Base-by-base conservation (phyloP, 92 coral and sea anemone species). In the Parazoanthus darwini region DNA sequence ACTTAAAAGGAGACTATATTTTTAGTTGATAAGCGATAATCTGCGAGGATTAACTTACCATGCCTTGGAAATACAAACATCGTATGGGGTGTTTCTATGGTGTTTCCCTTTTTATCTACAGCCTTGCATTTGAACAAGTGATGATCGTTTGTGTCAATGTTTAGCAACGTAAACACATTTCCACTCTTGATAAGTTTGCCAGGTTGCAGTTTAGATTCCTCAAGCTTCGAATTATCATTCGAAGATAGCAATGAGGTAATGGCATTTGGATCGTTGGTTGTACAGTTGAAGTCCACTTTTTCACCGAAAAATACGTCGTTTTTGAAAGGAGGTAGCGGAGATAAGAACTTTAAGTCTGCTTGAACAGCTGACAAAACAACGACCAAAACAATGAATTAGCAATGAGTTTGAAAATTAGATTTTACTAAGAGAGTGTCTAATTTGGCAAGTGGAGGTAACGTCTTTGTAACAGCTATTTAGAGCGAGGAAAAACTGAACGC, bases 231-330 rank as follows among this genome's bases (percentile, higher is more conserved):
- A 18, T 43, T 43, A 5, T 5, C 23, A 5, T 3, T 5, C 9
- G 26, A 37, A 23, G 43, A 25, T n/a, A 22, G n/a, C 80, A 76
- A 76, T 8, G 80, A 18, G 23, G 54, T 20, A 14, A 10, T 16
- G 4, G 80, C 80, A 6, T 39, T 76, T 38, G 80, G 80, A 39
- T 76, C 80, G 46, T 76, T 76, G 13, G 80, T 76, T 23, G 51
- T 39, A 4, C 80, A 76, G 15, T 76, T 22, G 29, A 76, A 6
- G 0, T 76, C 80, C 43, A 39, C 11, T 23, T 44, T 76, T 3
- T 20, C 80, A 39, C 80, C 80, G 25, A 2, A n/a, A 18, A 76
- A 14, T 37, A 76, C 29, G 10, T 4, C 10, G 0, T 3, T 0
- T 7, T 18, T 18, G n/a, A 7, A 1, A 5, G 9, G 14, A 13